Evolutionary conservation across 2,888 invertebrate genomes (phyloP), one percentile per base, ranked within the genome.

Genomic region (Hesperia comma): DNA sequence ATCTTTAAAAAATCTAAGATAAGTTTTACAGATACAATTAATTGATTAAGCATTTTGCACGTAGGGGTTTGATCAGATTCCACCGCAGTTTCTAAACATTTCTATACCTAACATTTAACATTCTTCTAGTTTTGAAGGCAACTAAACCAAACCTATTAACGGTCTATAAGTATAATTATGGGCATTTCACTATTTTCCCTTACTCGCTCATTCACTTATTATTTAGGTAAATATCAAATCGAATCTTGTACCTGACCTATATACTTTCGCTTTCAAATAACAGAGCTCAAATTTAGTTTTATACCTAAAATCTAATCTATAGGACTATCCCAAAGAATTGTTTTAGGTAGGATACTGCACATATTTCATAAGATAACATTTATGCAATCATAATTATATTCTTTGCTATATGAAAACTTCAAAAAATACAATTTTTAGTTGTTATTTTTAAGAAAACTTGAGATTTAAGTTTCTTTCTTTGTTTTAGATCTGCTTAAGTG

Each of bases 231-330:
- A 26, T 26, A 14, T 49, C 49, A 51, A 64, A 70, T 69, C 67
- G 68, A 53, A 51, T 60, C 67, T 61, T 56, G 68, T 68, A 63
- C 49, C 67, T 69, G 69, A 54, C 26, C 46, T 68, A 17, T 41
- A 15, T 54, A 17, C 17, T 32, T 32, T 58, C 19, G 26, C 61
- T 69, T 71, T 75, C 60, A 61, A 63, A 63, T 49, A 67, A 57
- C 14, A 62, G 53, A 69, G 69, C 70, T 69, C 69, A 70, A 74
- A 70, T 62, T 71, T 57, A 71, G 71, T 69, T 66, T 69, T 68
- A 71, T 68, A 72, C 70, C 70, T 71, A 54, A 63, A 74, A 55
- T 64, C 54, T 46, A 17, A 51, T 51, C 12, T 49, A 49, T 49
- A 61, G 55, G 32, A 64, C 41, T 64, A 41, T 63, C 56, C 68